phyloP scores from a whole-genome alignment of 1,140 invertebrate genomes.

The Panagrolaimus sp. region DNA sequence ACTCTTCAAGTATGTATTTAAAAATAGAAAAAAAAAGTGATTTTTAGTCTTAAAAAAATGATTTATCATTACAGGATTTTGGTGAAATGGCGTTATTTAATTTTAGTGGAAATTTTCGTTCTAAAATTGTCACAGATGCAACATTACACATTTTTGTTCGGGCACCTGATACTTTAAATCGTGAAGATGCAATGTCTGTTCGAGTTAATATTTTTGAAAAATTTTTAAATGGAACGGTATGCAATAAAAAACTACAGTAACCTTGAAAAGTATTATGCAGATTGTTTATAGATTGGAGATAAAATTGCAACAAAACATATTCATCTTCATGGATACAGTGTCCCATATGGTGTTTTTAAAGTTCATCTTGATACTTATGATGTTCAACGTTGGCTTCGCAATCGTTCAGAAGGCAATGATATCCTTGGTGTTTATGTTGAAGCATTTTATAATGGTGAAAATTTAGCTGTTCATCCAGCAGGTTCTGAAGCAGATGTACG shows the following conservation, averaged over 20 bases:
- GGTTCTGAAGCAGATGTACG: not conserved
- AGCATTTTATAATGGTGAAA: slow-evolving; percentile 42
- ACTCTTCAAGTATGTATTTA: not conserved
- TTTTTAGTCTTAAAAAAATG: not conserved
- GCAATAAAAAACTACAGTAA: slow-evolving; percentile 2
- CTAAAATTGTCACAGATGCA: slow-evolving; percentile 33
- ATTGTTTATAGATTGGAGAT: slow-evolving; percentile 34
- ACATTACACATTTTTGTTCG: slow-evolving; percentile 35
- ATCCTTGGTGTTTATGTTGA: slow-evolving; percentile 41
- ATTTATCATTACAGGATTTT: slow-evolving; percentile 19
- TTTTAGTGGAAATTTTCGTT: slow-evolving; percentile 22
- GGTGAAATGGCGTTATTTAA: slow-evolving; percentile 32
- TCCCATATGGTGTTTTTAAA: slow-evolving; percentile 14
- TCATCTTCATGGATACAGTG: slow-evolving; percentile 21
- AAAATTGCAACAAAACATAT: slow-evolving; percentile 35
- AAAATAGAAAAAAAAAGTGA: not conserved
- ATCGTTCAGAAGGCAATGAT: not conserved
- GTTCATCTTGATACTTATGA: slow-evolving; percentile 26
- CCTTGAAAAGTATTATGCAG: not conserved
- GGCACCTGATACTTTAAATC: slow-evolving; percentile 26
- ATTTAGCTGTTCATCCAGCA: slow-evolving; percentile 34
- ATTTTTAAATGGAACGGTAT: slow-evolving; percentile 41
- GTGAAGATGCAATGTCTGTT: slow-evolving; percentile 20
- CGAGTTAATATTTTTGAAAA: slow-evolving; percentile 37
- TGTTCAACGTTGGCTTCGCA: not conserved